phyloP scores from a whole-genome alignment of 2,797 vertebrate species.

The Cebuella pygmaea region DNA sequence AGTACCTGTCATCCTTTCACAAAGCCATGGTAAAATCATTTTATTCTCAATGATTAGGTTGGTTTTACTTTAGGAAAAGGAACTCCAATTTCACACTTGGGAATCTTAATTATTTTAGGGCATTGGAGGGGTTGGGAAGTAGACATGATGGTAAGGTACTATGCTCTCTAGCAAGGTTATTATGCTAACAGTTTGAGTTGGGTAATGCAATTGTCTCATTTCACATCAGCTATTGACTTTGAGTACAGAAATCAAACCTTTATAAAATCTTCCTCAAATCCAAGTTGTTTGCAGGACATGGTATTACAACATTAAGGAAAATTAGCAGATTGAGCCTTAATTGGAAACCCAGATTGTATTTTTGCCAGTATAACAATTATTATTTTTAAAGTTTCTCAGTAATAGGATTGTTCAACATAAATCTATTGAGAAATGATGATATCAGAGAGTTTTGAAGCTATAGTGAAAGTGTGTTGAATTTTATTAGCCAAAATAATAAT shows the following conservation, averaged over 20 bases:
- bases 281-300: neutral
- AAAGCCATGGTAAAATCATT: neutral
- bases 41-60: neutral
- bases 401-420: neutral
- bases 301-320: neutral
- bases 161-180: neutral
- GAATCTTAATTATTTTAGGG: neutral
- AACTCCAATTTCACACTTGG: neutral
- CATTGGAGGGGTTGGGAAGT: neutral
- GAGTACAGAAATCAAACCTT: neutral
- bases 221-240: neutral
- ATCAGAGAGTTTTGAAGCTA: neutral
- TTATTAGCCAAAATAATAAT: neutral
- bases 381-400: neutral
- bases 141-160: neutral
- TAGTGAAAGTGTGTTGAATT: neutral
- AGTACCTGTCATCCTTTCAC: neutral
- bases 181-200: neutral
- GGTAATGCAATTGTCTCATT: neutral
- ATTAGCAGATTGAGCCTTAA: neutral
- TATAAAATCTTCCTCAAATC: slow-evolving; percentile 9
- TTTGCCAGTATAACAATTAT: neutral
- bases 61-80: neutral
- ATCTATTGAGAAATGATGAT: neutral
- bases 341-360: neutral